phyloP scores from a whole-genome alignment of 2,888 invertebrate genomes.

The Hirtodrosophila histrioides region DNA sequence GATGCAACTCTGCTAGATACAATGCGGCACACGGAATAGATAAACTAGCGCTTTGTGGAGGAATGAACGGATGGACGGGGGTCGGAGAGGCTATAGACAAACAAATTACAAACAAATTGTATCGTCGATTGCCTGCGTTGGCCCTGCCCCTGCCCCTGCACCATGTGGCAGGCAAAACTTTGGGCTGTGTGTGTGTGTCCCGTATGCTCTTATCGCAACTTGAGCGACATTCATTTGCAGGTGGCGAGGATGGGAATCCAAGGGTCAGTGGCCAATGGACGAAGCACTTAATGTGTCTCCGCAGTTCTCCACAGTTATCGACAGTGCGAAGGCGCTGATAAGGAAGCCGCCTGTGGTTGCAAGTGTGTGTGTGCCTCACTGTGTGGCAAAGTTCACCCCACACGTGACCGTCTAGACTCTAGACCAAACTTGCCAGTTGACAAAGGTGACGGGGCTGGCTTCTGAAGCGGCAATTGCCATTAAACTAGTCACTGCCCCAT shows the following conservation, averaged over 20 bases:
- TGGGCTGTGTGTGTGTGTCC: conserved; percentile 6
- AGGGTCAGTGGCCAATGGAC: conserved; percentile 43
- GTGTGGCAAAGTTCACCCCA: conserved; percentile 12
- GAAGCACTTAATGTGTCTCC: conserved; percentile 18
- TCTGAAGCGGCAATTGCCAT: conserved; percentile 15
- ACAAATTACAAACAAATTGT: conserved; percentile 79
- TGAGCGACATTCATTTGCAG: conserved; percentile 38
- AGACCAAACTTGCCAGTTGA: neutral
- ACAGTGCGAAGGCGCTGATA: conserved; percentile 52
- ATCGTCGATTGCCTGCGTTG: conserved; percentile 50
- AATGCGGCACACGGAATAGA: conserved; percentile 37
- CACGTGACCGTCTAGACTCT: conserved; percentile 14
- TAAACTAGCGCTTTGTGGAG: conserved; percentile 33
- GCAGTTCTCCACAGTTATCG: conserved; percentile 34
- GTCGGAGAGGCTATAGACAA: conserved; percentile 37
- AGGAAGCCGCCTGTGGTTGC: conserved; percentile 26
- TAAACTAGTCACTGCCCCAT: conserved; percentile 1
- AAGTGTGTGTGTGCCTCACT: neutral
- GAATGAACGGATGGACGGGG: too few relatives aligned
- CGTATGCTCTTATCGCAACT: conserved; percentile 18
- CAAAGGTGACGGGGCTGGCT: too few relatives aligned
- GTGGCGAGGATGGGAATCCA: conserved; percentile 20
- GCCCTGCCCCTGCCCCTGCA: neutral
- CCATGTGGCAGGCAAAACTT: conserved; percentile 26
- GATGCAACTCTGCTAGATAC: too few relatives aligned